Percentiles rank a stretch among this genome's conserved stretches.
phyloP scores from a whole-genome alignment of 2,888 invertebrate species.

The Idaea aversata region DNA sequence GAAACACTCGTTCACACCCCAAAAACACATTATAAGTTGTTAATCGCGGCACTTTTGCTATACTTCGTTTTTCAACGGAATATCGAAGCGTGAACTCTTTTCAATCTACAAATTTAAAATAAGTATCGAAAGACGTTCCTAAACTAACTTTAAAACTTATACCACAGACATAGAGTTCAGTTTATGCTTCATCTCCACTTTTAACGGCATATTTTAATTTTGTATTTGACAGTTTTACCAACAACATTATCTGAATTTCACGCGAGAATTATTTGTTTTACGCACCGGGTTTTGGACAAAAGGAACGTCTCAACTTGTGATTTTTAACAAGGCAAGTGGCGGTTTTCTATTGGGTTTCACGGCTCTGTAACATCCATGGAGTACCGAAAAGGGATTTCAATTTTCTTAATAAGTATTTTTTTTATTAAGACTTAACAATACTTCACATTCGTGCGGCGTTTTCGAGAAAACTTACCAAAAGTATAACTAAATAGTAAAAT shows the following conservation, averaged over 20 bases:
- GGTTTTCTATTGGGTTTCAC: conserved; percentile 49
- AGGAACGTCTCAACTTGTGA: conserved; percentile 51
- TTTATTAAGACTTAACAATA: too few relatives aligned
- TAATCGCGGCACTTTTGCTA: conserved; percentile 55
- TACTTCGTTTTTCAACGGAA: conserved; percentile 46
- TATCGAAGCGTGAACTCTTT: conserved; percentile 56
- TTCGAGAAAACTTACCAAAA: too few relatives aligned
- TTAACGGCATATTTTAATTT: conserved; percentile 11
- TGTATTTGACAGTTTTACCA: conserved; percentile 45
- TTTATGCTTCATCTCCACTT: conserved; percentile 2
- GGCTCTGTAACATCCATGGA: conserved; percentile 42
- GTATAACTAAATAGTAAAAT: too few relatives aligned
- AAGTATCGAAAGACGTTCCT: not conserved
- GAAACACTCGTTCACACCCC: conserved; percentile 54
- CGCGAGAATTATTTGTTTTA: conserved; percentile 72
- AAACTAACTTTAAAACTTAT: conserved; percentile 14
- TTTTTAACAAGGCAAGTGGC: conserved; percentile 68
- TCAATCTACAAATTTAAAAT: conserved; percentile 13
- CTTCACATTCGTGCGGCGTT: too few relatives aligned
- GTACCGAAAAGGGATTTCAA: not conserved
- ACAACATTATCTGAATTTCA: conserved; percentile 64
- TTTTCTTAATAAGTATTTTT: not conserved
- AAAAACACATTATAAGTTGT: conserved; percentile 47
- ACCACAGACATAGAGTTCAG: conserved; percentile 9
- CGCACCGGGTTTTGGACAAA: conserved; percentile 52